phyloP scores from a whole-genome alignment of 2,888 invertebrate species.

The Pocota personata region DNA sequence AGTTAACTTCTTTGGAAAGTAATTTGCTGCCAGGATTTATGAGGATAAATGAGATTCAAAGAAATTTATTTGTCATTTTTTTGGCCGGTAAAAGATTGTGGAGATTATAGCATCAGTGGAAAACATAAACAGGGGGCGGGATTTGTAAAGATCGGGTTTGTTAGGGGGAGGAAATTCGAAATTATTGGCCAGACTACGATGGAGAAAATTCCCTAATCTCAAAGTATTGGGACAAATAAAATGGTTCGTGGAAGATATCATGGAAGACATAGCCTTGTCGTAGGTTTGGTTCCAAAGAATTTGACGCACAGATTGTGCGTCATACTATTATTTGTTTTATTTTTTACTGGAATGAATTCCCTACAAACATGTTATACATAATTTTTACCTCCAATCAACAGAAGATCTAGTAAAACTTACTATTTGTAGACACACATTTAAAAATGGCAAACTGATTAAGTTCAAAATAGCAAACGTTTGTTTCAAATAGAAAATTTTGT shows the following conservation, averaged over 20 bases:
- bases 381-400: no score
- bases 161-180: neutral
- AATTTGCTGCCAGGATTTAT: conserved; percentile 70
- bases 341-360: no score
- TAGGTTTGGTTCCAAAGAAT: neutral
- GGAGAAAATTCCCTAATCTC: neutral
- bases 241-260: neutral
- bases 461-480: no score
- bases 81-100: conserved; percentile 1
- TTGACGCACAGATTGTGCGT: no score
- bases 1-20: conserved; percentile 70
- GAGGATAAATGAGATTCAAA: conserved; percentile 68
- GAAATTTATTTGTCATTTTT: conserved; percentile 48
- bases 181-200: conserved; percentile 2
- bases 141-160: neutral
- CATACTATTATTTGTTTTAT: no score
- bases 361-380: no score
- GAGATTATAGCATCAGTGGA: neutral
- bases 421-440: no score
- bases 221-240: neutral
- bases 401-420: no score
- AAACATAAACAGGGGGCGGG: neutral
- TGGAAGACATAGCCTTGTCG: neutral
- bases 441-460: no score
- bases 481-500: no score